These are phyloP conservation scores for Halictus rubicundus DNA, from an alignment of 1,140 invertebrate genomes.

Conservation along the genomic window DNA sequence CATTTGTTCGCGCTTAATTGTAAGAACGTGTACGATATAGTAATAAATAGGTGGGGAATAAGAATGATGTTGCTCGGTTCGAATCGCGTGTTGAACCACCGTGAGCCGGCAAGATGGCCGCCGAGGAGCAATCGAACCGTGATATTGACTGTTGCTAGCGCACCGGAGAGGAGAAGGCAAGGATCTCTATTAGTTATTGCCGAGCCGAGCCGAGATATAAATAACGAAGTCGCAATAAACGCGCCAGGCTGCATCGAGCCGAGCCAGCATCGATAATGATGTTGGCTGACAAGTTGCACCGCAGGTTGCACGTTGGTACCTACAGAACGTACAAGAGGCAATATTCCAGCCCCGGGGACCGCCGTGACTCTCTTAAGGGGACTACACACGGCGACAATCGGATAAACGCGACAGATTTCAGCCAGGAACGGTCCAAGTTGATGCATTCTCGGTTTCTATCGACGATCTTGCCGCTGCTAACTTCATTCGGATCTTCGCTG, in stretches of 20 bases:
- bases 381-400: not conserved
- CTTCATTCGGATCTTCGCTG: too few relatives aligned
- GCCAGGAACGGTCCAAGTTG: too few relatives aligned
- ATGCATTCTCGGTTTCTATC: too few relatives aligned
- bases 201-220: slow-evolving; percentile 53
- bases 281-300: slow-evolving; percentile 71
- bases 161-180: slow-evolving; percentile 3
- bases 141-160: slow-evolving; percentile 15
- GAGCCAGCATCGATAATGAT: slow-evolving; percentile 71
- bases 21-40: too few relatives aligned
- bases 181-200: slow-evolving; percentile 60
- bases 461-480: too few relatives aligned
- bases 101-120: slow-evolving; percentile 14
- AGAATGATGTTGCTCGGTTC: too few relatives aligned
- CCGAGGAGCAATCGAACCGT: slow-evolving; percentile 5
- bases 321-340: slow-evolving; percentile 44
- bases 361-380: slow-evolving; percentile 18
- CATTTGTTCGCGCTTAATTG: too few relatives aligned
- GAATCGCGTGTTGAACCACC: too few relatives aligned
- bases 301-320: slow-evolving; percentile 64
- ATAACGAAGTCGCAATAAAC: slow-evolving; percentile 62
- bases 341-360: slow-evolving; percentile 34
- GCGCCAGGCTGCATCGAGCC: slow-evolving; percentile 25
- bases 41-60: too few relatives aligned
- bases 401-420: not conserved